Base-by-base conservation (phyloP, 2,113 vertebrate species). In the Hippocampus abdominalis region DNA sequence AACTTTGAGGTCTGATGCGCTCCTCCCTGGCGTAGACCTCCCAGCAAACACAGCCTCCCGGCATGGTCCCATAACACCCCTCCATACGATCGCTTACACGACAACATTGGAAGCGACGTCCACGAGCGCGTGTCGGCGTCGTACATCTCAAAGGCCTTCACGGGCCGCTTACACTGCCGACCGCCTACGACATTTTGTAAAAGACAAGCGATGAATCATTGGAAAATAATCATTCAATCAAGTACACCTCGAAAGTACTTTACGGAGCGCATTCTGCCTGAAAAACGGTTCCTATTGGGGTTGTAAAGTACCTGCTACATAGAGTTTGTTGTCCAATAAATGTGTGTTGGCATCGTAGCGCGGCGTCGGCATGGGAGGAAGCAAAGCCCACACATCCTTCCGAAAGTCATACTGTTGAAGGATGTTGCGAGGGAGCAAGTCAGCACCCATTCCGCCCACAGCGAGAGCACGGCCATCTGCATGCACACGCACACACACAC, bases 1-100 rank as follows among this genome's bases (percentile, higher is more conserved):
- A 99, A 99, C 88, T 98, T 99, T 82, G 97, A 98, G 80, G 93
- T 94, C 40, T 95, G 92, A 89, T 98, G 97, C 74, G 94, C 92
- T 7, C 95, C 94, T 0, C 95, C 96, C 78, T 98, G 96, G 36
- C 95, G 89, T 73, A 99, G 92, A 25, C 96, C 96, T 25, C 96
- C 96, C 2, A 99, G 91, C 71, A 96, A 95, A 88, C 95, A 97
- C 74, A 99, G 82, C 69, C 89, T 84, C 13, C 90, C 94, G 4
- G 82, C 87, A 8, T 91, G 75, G 6, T 95, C 90, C 88, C 94
- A 93, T 80, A 98, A 89, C 4, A 95, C 94, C 57, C 95, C 95
- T 44, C 94, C 94, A 79, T 98, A 98, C 0, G 96, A 95, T 5
- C 96, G 93, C 81, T 97, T 98, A 77, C 93, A 96, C 40, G 96